Evolutionary conservation across 2,113 vertebrate genomes (phyloP).

Genomic region (Sturnus vulgaris): DNA sequence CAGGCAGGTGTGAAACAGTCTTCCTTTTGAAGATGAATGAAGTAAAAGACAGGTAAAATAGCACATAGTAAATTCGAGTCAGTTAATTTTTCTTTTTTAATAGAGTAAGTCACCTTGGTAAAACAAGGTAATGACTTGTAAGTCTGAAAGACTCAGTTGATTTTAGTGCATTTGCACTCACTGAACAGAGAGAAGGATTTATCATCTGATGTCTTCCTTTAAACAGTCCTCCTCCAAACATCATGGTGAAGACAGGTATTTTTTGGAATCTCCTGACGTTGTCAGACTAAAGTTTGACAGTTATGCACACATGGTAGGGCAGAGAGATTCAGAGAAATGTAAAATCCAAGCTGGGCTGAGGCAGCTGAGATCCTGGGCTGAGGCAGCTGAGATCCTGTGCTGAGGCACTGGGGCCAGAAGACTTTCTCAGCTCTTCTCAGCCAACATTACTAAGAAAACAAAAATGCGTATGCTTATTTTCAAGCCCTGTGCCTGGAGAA

Average conservation of each 20-base stretch:
- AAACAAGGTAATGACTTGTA: neutral
- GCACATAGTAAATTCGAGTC: neutral
- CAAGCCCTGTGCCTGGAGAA: neutral
- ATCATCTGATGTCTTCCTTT: neutral
- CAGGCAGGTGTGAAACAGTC: neutral
- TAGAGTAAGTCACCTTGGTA: neutral
- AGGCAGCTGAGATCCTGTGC: neutral
- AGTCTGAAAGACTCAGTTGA: neutral
- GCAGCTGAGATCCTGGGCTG: neutral
- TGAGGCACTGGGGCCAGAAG: neutral
- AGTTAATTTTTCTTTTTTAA: neutral
- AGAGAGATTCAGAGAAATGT: neutral
- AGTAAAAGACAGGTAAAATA: neutral
- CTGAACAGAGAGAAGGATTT: neutral
- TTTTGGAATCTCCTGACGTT: neutral
- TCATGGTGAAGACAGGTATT: neutral
- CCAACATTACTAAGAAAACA: constrained; percentile 27
- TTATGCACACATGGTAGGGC: neutral
- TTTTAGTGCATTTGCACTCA: neutral
- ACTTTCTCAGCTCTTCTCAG: neutral
- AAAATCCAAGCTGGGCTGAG: neutral
- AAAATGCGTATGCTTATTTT: neutral
- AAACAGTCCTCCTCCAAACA: neutral
- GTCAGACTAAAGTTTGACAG: neutral
- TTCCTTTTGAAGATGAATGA: neutral